Conservation (phyloP, 2,888 invertebrate genomes). For the Coenonympha glycerion region DNA sequence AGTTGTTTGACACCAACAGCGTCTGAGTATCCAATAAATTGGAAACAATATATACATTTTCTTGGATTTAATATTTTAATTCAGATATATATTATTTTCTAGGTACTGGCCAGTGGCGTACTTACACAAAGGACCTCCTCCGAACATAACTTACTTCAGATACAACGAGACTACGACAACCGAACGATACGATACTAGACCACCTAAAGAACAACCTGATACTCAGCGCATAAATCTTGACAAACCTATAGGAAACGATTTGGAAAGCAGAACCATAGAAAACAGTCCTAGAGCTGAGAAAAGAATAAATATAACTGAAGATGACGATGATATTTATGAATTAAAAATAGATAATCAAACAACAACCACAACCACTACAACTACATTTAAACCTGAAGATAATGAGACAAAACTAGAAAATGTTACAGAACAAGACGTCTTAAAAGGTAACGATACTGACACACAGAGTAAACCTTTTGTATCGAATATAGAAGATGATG, state of each 20-base stretch:
- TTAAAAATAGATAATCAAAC: slow-evolving; percentile 32
- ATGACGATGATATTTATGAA: slow-evolving; percentile 36
- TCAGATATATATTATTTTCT: background rate
- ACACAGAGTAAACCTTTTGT: slow-evolving; percentile 37
- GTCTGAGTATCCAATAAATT: background rate
- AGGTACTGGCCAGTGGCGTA: slow-evolving; percentile 88
- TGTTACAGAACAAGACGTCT: slow-evolving; percentile 27
- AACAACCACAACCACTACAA: too few species aligned
- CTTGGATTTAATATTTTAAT: background rate
- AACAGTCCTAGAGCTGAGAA: slow-evolving; percentile 44
- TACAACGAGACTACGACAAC: slow-evolving; percentile 52
- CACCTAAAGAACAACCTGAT: slow-evolving; percentile 12
- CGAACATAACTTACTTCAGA: slow-evolving; percentile 79
- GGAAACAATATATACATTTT: background rate
- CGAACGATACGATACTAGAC: slow-evolving; percentile 15
- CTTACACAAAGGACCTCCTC: slow-evolving; percentile 86
- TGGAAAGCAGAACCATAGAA: slow-evolving; percentile 31
- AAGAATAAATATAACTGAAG: slow-evolving; percentile 45
- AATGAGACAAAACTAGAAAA: slow-evolving; percentile 25
- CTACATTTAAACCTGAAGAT: slow-evolving; percentile 22
- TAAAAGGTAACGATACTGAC: slow-evolving; percentile 38
- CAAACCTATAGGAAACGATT: slow-evolving; percentile 19
- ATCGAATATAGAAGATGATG: slow-evolving; percentile 42
- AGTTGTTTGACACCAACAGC: too few species aligned
- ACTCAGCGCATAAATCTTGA: slow-evolving; percentile 12